Percentiles rank a stretch among this genome's conserved stretches.
Evolutionary conservation across 1,140 invertebrate genomes (phyloP).

Genomic region (Geopemphigus sp.): DNA sequence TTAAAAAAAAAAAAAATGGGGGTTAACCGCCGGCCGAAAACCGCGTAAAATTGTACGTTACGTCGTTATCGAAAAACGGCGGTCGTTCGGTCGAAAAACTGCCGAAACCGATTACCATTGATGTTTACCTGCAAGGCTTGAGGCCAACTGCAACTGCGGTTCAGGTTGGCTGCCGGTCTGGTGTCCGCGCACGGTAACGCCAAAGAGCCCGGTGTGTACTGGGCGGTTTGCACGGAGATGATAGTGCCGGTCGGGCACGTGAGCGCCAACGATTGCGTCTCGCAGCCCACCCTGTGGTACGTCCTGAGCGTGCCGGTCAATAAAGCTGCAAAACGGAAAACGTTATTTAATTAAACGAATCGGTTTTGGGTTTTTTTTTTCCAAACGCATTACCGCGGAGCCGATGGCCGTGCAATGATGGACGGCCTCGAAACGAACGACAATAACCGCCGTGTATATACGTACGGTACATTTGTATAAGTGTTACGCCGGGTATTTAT

Average conservation of each 20-base stretch:
- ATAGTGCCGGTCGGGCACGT: slow-evolving; percentile 82
- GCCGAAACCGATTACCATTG: no score
- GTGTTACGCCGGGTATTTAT: not conserved
- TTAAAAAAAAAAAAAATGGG: no score
- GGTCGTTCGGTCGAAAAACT: no score
- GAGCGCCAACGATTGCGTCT: slow-evolving; percentile 78
- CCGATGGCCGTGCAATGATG: no score
- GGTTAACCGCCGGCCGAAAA: no score
- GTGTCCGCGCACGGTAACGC: slow-evolving; percentile 57
- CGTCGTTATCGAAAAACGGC: no score
- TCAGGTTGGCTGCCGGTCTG: slow-evolving; percentile 51
- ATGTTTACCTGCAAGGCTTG: slow-evolving; percentile 60
- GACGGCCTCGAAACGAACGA: not conserved
- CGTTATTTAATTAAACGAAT: no score
- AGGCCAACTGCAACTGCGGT: slow-evolving; percentile 61
- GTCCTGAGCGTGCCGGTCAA: slow-evolving; percentile 83
- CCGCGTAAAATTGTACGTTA: no score
- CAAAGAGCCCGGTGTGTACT: slow-evolving; percentile 56
- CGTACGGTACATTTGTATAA: not conserved
- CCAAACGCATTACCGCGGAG: not conserved
- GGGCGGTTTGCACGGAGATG: slow-evolving; percentile 80
- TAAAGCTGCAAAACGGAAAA: slow-evolving; percentile 64
- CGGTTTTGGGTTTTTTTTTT: not conserved
- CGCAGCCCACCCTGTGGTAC: slow-evolving; percentile 82
- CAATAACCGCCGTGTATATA: no score